phyloP scores from a whole-genome alignment of 2,797 vertebrate species.

The Holocentrus rufus region DNA sequence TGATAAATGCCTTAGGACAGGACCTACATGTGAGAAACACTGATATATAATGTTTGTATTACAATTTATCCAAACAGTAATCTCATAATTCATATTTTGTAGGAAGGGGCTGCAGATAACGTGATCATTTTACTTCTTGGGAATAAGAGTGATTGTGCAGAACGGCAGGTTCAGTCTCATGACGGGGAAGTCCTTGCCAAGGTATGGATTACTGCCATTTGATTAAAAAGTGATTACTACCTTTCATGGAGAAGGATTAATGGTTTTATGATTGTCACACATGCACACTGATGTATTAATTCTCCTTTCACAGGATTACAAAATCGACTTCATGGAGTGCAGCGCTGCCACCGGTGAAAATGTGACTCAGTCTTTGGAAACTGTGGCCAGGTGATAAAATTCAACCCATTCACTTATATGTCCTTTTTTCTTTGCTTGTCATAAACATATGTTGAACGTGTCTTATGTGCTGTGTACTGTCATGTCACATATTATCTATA shows the following conservation, averaged over 20 bases:
- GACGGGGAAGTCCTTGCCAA: constrained; percentile 85
- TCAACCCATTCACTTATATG: background rate
- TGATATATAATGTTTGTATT: background rate
- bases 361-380: constrained; percentile 83
- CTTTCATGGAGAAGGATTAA: background rate
- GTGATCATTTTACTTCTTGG: constrained; percentile 87
- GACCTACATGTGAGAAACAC: no score
- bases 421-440: background rate
- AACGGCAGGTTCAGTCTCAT: constrained; percentile 79
- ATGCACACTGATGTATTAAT: background rate
- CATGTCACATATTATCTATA: background rate
- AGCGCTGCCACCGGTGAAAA: constrained; percentile 92
- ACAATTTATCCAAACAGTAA: background rate
- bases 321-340: constrained; percentile 89
- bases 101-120: constrained; percentile 84
- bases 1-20: no score
- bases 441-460: background rate
- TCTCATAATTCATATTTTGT: constrained; percentile 32
- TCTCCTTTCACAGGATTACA: constrained; percentile 82
- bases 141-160: constrained; percentile 88
- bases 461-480: background rate
- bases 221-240: background rate
- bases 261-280: background rate
- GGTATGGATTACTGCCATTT: constrained; percentile 70
- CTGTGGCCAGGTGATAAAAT: constrained; percentile 85